These are phyloP conservation scores for Sitophilus oryzae DNA, from an alignment of 1,140 invertebrate genomes.

Conservation along the genomic window DNA sequence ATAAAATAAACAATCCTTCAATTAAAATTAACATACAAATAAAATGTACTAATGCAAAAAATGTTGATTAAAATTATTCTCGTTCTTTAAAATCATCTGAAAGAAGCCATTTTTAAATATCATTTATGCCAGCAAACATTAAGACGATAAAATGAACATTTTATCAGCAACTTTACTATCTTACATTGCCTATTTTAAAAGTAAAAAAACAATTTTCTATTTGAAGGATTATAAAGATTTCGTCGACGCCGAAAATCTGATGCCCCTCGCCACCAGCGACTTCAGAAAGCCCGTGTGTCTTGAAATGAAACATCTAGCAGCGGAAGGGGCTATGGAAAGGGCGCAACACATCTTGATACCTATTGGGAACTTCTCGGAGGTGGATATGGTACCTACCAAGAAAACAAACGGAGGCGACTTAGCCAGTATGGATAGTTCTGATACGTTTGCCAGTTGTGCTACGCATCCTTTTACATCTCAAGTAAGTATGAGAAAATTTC, in stretches of 20 bases:
- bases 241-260: conserved; percentile 78
- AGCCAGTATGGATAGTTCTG: conserved; percentile 75
- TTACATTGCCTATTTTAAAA: too few species aligned
- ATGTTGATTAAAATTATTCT: too few species aligned
- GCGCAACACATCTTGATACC: conserved; percentile 16
- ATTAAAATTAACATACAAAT: too few species aligned
- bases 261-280: conserved; percentile 75
- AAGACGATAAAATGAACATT: too few species aligned
- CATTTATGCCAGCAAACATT: too few species aligned
- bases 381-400: conserved; percentile 33
- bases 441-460: conserved; percentile 93
- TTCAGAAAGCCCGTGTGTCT: conserved; percentile 71
- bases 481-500: too few species aligned
- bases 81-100: too few species aligned
- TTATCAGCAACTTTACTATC: too few species aligned
- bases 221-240: conserved; percentile 80
- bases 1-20: too few species aligned
- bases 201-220: too few species aligned
- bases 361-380: conserved; percentile 17
- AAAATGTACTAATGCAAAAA: too few species aligned
- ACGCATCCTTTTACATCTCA: conserved; percentile 86
- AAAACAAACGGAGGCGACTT: conserved; percentile 56
- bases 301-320: conserved; percentile 64
- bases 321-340: conserved; percentile 46
- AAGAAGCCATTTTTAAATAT: too few species aligned